These are phyloP conservation scores for Hystrix brachyura DNA, from an alignment of 2,113 vertebrate genomes.

Conservation along the genomic window DNA sequence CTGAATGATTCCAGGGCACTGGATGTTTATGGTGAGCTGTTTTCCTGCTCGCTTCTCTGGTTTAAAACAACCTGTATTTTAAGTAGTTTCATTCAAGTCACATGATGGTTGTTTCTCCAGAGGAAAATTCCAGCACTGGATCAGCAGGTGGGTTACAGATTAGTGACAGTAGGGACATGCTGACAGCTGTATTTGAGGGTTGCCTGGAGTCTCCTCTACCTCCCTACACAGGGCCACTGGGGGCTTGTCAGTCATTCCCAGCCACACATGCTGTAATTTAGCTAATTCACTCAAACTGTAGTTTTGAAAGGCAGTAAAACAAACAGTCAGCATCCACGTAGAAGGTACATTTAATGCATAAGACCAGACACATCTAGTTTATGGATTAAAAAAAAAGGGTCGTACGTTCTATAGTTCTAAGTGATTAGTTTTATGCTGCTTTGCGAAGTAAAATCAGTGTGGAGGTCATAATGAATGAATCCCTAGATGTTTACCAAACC, in stretches of 20 bases:
- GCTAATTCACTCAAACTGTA: slow-evolving; percentile 5
- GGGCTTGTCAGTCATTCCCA: neutral
- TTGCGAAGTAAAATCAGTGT: slow-evolving; percentile 86
- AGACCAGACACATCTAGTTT: neutral
- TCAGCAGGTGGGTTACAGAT: slow-evolving; percentile 53
- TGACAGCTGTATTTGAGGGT: slow-evolving; percentile 24
- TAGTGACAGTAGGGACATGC: accelerated
- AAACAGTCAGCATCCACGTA: slow-evolving; percentile 35
- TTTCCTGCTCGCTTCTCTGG: slow-evolving; percentile 72
- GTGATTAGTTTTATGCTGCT: slow-evolving; percentile 87
- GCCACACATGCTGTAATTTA: neutral
- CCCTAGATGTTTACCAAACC: slow-evolving; percentile 89
- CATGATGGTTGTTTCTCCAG: slow-evolving; percentile 74
- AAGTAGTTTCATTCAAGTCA: slow-evolving; percentile 78
- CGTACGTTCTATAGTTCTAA: slow-evolving; percentile 84
- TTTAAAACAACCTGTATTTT: slow-evolving; percentile 75
- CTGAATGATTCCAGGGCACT: slow-evolving; percentile 77
- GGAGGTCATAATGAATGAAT: slow-evolving; percentile 89
- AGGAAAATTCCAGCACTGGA: slow-evolving; percentile 67
- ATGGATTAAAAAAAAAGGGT: slow-evolving; percentile 30
- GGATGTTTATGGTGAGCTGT: slow-evolving; percentile 24
- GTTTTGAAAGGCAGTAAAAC: slow-evolving; percentile 63
- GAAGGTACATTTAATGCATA: slow-evolving; percentile 34
- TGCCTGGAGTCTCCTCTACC: neutral
- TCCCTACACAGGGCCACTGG: accelerated